Conservation (phyloP, 2,113 vertebrate species). For the Harpagus bidentatus region DNA sequence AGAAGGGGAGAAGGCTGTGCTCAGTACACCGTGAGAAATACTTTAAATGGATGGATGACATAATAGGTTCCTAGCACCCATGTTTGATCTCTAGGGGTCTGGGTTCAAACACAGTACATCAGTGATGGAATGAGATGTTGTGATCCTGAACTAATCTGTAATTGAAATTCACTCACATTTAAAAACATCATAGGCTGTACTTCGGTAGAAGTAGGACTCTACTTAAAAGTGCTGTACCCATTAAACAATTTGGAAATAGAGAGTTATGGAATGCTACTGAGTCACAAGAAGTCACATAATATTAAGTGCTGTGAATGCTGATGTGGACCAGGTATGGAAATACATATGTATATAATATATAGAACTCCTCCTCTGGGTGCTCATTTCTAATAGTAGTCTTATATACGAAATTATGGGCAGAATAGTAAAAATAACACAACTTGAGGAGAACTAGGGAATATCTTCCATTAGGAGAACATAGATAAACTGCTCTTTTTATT, state of each 20-base stretch:
- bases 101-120: background rate
- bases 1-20: background rate
- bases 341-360: background rate
- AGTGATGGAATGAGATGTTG: background rate
- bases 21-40: background rate
- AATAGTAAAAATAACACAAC: background rate
- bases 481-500: background rate
- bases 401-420: background rate
- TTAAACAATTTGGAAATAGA: background rate
- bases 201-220: background rate
- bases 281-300: background rate
- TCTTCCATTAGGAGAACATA: background rate
- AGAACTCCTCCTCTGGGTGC: background rate
- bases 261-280: background rate
- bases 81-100: background rate
- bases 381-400: background rate
- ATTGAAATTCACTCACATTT: background rate
- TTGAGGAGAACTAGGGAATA: background rate
- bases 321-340: background rate
- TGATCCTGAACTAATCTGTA: background rate
- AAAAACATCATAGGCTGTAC: background rate
- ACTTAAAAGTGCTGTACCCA: background rate
- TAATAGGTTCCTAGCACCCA: background rate
- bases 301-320: background rate
- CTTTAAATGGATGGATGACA: background rate